Base-by-base conservation (phyloP, 2,113 vertebrate species). In the Triplophysa siluroides region DNA sequence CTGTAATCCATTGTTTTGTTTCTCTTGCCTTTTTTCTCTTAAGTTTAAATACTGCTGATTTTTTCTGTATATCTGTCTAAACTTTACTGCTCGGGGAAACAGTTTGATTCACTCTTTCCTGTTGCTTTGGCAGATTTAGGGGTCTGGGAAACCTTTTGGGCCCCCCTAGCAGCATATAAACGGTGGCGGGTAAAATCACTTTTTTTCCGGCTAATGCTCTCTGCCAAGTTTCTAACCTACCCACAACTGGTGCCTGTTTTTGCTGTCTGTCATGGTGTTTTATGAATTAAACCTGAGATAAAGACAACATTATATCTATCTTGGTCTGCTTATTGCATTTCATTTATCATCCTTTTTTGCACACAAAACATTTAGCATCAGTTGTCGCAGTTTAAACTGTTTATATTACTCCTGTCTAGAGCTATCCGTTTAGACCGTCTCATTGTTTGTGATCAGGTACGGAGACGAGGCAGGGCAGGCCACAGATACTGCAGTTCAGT, bases 391-490 rank as follows among this genome's bases (percentile, higher is more conserved):
- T 14, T 50, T 14, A 50, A 38, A 38, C 33, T 7, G 33, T 38
- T 38, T 3, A 38, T 38, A 38, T 38, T 38, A 8, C 6, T 38
- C 7, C 6, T 38, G 33, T 7, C 33, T 38, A 38, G 33, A 38
- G 5, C 33, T 38, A 38, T 38, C 33, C 0, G 33, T 38, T 38
- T 38, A 7, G 33, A 38, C 5, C 33, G 33, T 47, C 7, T 38
- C 67, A 64, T 8, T 84, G 47, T 87, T 26, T 78, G 61, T 87
- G 88, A 85, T 85, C 63, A 98, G 97, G 93, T 98, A 98, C 0
- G 96, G 96, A 6, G 85, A 93, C 0, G 91, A 93, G 10, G 93
- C 94, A 5, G 93, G 95, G 21, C 85, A 91, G 24, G 97, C 96
- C 69, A 95, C 95, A 14, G 91, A 96, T 69, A 86, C 93, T 0